Evolutionary conservation across 2,888 invertebrate genomes (phyloP).

Genomic region (Smittia aterrima): DNA sequence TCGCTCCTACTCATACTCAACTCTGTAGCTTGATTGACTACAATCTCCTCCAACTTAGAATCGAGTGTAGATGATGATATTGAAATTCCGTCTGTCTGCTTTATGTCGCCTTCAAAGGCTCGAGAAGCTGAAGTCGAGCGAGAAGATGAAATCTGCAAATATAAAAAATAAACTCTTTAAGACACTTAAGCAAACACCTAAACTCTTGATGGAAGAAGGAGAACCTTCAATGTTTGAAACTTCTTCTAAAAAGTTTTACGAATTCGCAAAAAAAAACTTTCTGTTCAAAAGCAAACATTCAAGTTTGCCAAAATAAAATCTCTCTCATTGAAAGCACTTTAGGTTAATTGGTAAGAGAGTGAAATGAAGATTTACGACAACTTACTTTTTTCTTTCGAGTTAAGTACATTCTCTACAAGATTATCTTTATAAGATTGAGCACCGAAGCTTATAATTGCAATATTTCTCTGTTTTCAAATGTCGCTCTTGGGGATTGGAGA

Average conservation of each 20-base stretch:
- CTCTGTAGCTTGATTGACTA: slow-evolving; percentile 19
- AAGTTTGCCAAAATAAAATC: no score
- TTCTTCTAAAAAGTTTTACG: neutral
- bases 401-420: slow-evolving; percentile 27
- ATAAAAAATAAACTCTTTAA: neutral
- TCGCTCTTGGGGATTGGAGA: neutral
- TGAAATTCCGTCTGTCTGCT: neutral
- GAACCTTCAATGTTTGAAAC: neutral
- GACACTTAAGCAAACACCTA: neutral
- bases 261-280: neutral
- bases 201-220: no score
- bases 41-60: slow-evolving; percentile 26
- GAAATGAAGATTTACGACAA: slow-evolving; percentile 6
- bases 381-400: slow-evolving; percentile 35
- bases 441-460: no score
- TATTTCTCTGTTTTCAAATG: neutral
- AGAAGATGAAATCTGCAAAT: slow-evolving; percentile 29
- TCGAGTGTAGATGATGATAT: slow-evolving; percentile 20
- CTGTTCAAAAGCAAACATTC: no score
- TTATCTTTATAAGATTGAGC: no score
- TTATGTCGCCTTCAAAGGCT: slow-evolving; percentile 15
- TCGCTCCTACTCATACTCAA: slow-evolving; percentile 41
- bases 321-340: neutral
- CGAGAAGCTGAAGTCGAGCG: slow-evolving; percentile 28
- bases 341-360: neutral